Evolutionary conservation across 2,888 invertebrate species (phyloP), one percentile per base, ranked within the genome.

Genomic region (Spilarctia lutea): DNA sequence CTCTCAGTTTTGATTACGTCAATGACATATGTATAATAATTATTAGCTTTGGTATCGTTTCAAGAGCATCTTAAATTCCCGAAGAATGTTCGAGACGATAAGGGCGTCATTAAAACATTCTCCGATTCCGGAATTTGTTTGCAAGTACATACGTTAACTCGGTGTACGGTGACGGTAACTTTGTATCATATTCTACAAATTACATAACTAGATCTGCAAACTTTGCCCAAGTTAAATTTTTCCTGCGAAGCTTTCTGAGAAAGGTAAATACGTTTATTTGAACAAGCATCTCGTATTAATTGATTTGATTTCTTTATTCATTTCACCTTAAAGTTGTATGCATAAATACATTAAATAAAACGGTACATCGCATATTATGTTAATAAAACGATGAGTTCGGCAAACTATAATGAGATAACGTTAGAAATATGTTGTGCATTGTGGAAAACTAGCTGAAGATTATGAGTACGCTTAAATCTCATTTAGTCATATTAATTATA

Each of bases 41-140:
- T 81, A 60, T 60, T 60, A 78, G 76, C 82, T 83, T 83, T 83
- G 83, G 82, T 84, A 85, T 81, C 84, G 82, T 82, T 85, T 85
- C 82, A 80, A 84, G 83, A 81, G 81, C 77, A 65, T 79, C 83
- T 84, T 77, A 77, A 82, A 79, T 82, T 79, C 74, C 71, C 73
- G 68, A 75, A 75, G 81, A 80, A 84, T 85, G 80, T 84, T 81
- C 75, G 72, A 60, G 67, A 74, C 79, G 82, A 84, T 82, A 85
- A 85, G 84, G 84, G 78, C 83, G 78, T 85, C 86, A 85, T 85
- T 85, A 85, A 85, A 85, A 85, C 81, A 83, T 84, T 81, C 78
- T 81, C 78, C 72, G 74, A 82, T 83, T 74, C 73, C 52, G 73
- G 72, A 81, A 82, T 81, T 82, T 76, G 77, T 78, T 74, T 42